A percentile compares a stretch with the other conserved stretches of the same genome.
These are phyloP conservation scores for Diaphora mendica DNA, from an alignment of 2,888 invertebrate species.

Conservation along the genomic window DNA sequence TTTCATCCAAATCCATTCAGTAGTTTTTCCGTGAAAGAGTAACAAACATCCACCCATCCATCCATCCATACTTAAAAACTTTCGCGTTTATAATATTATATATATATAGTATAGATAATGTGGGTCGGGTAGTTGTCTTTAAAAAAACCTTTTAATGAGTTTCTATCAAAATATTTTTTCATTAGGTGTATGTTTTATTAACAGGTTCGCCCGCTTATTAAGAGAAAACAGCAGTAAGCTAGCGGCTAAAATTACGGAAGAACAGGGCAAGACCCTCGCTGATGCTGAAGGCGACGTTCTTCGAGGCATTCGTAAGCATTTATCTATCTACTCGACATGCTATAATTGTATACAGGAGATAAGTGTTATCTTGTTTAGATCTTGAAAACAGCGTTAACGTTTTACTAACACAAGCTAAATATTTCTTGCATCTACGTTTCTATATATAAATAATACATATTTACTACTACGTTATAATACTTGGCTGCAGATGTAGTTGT, in stretches of 20 bases:
- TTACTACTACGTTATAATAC: neutral
- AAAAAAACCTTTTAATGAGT: neutral
- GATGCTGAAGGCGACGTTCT: slow-evolving; percentile 99
- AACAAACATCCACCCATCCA: too few species aligned
- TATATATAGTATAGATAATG: too few species aligned
- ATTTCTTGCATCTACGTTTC: neutral
- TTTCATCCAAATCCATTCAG: too few species aligned
- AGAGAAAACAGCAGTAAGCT: slow-evolving; percentile 95
- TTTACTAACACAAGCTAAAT: neutral
- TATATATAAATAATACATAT: neutral
- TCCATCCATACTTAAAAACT: too few species aligned
- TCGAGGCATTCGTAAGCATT: slow-evolving; percentile 95
- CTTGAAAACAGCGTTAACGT: neutral
- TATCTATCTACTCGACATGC: neutral
- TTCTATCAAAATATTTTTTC: neutral
- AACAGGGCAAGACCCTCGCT: slow-evolving; percentile 98
- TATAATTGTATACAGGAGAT: neutral
- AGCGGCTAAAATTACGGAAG: slow-evolving; percentile 96
- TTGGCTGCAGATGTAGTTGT: slow-evolving; percentile 4
- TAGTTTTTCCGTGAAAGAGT: too few species aligned
- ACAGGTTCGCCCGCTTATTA: slow-evolving; percentile 92
- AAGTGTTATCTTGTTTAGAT: slow-evolving; percentile 5
- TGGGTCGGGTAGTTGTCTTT: too few species aligned
- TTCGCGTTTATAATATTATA: too few species aligned
- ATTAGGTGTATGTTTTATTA: neutral